Evolutionary conservation across 92 coral and sea anemone species (phyloP).

Genomic region (Porites lobata): DNA sequence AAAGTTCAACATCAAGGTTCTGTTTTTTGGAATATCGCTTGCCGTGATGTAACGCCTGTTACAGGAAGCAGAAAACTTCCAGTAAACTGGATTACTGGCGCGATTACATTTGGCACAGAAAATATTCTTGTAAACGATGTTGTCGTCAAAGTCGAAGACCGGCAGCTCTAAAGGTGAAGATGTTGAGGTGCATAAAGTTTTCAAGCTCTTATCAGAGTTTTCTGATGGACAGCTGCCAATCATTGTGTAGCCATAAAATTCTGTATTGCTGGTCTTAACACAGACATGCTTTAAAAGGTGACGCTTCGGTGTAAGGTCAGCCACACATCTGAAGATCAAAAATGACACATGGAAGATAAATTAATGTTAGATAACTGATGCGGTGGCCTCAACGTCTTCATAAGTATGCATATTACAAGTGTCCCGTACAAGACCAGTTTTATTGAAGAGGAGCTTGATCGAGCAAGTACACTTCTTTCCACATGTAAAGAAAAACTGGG

Average conservation of each 20-base stretch:
- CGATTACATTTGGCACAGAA: slow-evolving; percentile 37
- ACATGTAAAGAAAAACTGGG: too few relatives aligned
- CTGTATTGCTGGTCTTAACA: not conserved
- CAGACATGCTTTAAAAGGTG: not conserved
- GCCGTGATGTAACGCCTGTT: too few relatives aligned
- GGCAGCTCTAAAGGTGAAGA: not conserved
- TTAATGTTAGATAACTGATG: too few relatives aligned
- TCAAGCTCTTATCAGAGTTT: not conserved
- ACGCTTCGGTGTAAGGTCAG: not conserved
- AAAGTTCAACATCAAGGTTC: slow-evolving; percentile 6
- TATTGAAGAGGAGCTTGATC: too few relatives aligned
- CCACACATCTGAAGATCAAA: not conserved
- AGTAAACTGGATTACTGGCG: not conserved
- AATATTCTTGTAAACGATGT: slow-evolving; percentile 11
- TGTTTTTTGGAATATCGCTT: slow-evolving; percentile 5
- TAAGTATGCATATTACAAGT: too few relatives aligned
- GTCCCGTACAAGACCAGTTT: too few relatives aligned
- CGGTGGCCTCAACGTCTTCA: too few relatives aligned
- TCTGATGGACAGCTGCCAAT: slow-evolving; percentile 16
- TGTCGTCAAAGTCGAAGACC: slow-evolving; percentile 14
- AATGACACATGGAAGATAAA: too few relatives aligned
- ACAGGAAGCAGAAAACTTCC: slow-evolving; percentile 27
- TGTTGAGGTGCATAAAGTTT: slow-evolving; percentile 5
- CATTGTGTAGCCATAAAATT: slow-evolving; percentile 14
- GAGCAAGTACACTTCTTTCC: too few relatives aligned